A percentile compares a stretch with the other conserved stretches of the same genome.
phyloP scores from a whole-genome alignment of 2,113 vertebrate genomes.

The Chunga burmeisteri region DNA sequence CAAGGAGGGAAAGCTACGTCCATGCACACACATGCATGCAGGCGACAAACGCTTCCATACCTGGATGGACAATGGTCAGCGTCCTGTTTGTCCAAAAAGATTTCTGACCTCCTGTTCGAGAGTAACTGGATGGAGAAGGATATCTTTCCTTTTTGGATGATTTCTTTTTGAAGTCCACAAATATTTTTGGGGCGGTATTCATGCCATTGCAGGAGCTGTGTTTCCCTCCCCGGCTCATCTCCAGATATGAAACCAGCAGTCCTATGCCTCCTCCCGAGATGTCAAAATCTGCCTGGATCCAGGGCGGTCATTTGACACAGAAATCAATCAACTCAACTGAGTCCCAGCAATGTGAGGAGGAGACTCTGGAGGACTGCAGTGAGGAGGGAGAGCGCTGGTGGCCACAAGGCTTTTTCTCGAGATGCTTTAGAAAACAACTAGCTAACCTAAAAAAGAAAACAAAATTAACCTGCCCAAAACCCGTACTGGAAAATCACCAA shows the following conservation, averaged over 20 bases:
- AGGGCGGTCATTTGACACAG: background rate
- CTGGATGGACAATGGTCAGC: background rate
- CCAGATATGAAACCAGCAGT: slow-evolving; percentile 36
- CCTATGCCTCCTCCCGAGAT: background rate
- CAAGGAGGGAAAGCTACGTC: background rate
- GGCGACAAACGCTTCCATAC: background rate
- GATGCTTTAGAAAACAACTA: background rate
- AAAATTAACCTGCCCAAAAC: background rate
- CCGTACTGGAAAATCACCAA: background rate
- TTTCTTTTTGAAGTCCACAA: background rate
- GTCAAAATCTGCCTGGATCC: background rate
- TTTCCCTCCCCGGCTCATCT: background rate
- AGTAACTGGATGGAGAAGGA: background rate
- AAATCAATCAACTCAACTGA: background rate
- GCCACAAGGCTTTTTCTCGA: background rate
- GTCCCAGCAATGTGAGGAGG: background rate
- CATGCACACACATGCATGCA: background rate
- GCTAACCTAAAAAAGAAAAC: background rate
- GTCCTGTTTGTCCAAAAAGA: background rate
- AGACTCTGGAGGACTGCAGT: background rate
- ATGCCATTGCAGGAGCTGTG: background rate
- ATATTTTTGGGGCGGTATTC: background rate
- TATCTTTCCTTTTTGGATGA: background rate
- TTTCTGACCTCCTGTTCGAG: background rate
- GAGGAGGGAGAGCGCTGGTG: background rate